phyloP scores from a whole-genome alignment of 2,113 vertebrate species.

The Sander vitreus region DNA sequence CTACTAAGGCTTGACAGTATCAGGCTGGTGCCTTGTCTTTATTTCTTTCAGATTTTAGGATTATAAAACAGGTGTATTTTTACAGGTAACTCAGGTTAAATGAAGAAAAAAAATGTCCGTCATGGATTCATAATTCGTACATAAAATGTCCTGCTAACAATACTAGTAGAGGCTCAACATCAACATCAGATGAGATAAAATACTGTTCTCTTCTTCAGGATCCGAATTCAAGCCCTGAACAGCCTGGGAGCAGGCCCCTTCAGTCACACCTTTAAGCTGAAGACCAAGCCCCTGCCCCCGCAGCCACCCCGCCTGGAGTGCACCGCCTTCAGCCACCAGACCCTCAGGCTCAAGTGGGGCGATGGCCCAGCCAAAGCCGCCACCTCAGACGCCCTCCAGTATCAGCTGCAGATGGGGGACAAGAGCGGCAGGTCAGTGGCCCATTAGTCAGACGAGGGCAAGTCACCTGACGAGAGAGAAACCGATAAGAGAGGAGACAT shows the following conservation, averaged over 20 bases:
- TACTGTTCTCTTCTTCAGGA: slow-evolving; percentile 77
- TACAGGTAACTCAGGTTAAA: not conserved
- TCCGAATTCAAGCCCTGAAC: slow-evolving; percentile 98
- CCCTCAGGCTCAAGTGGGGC: slow-evolving; percentile 97
- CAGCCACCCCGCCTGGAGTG: slow-evolving; percentile 96
- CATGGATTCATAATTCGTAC: not conserved
- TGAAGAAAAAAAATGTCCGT: not conserved
- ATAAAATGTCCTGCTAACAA: not conserved
- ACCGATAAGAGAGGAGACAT: not conserved
- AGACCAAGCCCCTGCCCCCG: slow-evolving; percentile 97
- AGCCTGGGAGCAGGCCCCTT: slow-evolving; percentile 95
- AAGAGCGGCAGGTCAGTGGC: slow-evolving; percentile 90
- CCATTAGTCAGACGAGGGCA: slow-evolving; percentile 28
- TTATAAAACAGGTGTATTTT: not conserved
- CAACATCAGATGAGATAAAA: not conserved
- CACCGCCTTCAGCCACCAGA: slow-evolving; percentile 95
- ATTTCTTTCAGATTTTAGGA: not conserved
- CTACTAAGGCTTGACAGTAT: not conserved
- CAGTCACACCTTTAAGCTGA: slow-evolving; percentile 96
- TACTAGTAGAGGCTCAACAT: not conserved
- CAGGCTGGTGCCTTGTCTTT: not conserved
- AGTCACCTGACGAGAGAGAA: slow-evolving; percentile 16
- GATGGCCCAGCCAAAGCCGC: slow-evolving; percentile 89
- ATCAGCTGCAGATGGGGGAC: slow-evolving; percentile 96
- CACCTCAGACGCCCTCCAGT: slow-evolving; percentile 91